These are phyloP conservation scores for Colletes latitarsis DNA, from an alignment of 1,140 invertebrate species.

Conservation along the genomic window DNA sequence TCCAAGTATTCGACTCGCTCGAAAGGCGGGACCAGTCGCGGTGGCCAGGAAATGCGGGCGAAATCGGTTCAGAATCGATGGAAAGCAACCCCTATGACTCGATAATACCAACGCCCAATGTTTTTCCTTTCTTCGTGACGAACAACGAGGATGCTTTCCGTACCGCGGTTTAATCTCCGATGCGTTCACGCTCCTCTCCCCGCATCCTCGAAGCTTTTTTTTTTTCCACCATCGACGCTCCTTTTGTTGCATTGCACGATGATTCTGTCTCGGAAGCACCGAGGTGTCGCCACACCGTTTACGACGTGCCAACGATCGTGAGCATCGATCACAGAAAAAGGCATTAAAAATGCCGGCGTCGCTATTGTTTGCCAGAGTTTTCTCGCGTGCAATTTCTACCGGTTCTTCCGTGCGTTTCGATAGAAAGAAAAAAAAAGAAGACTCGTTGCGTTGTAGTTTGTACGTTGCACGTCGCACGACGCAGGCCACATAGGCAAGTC, in stretches of 20 bases:
- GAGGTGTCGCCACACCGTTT: slow-evolving; percentile 10
- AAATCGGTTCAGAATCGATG: background rate
- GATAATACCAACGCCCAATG: background rate
- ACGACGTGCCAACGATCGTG: background rate
- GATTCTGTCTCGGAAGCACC: slow-evolving; percentile 16
- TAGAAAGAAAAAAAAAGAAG: background rate
- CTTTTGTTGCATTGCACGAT: slow-evolving; percentile 1
- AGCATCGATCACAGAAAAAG: slow-evolving; percentile 38
- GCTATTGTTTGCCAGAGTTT: background rate
- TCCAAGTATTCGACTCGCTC: background rate
- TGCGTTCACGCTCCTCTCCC: background rate
- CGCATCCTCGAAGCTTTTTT: background rate
- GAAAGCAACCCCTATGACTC: background rate
- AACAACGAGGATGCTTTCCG: background rate
- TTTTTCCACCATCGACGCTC: background rate
- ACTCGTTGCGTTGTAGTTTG: slow-evolving; percentile 12
- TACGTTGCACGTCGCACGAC: background rate
- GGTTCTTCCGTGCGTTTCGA: background rate
- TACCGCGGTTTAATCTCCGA: slow-evolving; percentile 32
- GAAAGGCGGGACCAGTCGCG: background rate
- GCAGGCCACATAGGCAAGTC: background rate
- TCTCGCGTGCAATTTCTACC: background rate
- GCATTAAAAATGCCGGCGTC: slow-evolving; percentile 30
- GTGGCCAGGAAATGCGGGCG: slow-evolving; percentile 10
- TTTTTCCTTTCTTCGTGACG: background rate